Percentiles rank a stretch among this genome's conserved stretches.
Evolutionary conservation across 2,113 vertebrate species (phyloP).

Genomic region (Passer montanus): DNA sequence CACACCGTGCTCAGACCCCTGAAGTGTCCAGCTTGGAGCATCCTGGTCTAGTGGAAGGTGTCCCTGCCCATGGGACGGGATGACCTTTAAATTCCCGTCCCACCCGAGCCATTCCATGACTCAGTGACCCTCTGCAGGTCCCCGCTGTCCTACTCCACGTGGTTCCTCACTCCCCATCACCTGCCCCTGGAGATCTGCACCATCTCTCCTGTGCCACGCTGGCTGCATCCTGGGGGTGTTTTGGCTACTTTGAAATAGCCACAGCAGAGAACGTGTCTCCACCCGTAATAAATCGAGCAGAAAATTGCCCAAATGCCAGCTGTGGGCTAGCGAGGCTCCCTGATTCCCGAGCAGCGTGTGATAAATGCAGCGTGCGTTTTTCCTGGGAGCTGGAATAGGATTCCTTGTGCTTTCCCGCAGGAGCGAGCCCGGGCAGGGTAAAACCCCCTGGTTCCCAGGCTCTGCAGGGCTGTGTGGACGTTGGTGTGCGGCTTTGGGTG

Average conservation of each 20-base stretch:
- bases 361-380: accelerated
- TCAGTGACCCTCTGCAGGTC: too few species aligned
- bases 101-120: accelerated
- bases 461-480: accelerated
- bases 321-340: accelerated
- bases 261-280: neutral
- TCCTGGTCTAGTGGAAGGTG: neutral
- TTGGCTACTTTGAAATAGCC: neutral
- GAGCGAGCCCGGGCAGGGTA: neutral
- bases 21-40: neutral
- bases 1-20: neutral
- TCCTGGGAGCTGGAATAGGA: accelerated
- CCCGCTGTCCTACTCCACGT: neutral
- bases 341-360: accelerated
- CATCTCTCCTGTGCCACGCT: accelerated
- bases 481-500: accelerated
- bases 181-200: neutral
- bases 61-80: neutral
- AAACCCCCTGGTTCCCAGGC: neutral
- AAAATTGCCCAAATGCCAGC: neutral
- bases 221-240: accelerated
- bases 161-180: neutral
- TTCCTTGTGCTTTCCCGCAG: accelerated
- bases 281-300: neutral
- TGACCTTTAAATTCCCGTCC: neutral